These are phyloP conservation scores for Ciconia boyciana DNA, from an alignment of 2,113 vertebrate genomes.

Conservation along the genomic window DNA sequence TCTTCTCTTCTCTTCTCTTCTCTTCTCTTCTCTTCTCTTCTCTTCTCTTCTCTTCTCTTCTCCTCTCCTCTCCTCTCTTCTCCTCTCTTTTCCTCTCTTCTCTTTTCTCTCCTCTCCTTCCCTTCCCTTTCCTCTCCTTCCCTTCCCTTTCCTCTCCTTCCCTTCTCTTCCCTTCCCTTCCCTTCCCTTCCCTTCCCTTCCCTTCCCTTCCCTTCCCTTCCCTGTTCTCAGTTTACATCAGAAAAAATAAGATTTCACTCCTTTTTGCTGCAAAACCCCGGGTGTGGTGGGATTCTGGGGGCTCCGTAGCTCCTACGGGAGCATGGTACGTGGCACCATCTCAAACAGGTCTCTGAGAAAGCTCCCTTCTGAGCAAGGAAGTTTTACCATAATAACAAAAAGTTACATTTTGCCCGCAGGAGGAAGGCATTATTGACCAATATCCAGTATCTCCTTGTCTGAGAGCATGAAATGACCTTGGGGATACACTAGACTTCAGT, in stretches of 20 bases:
- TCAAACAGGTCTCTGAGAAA: not conserved
- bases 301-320: not conserved
- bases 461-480: not conserved
- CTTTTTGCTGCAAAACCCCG: not conserved
- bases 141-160: too few relatives aligned
- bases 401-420: not conserved
- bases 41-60: too few relatives aligned
- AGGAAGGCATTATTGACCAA: not conserved
- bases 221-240: not conserved
- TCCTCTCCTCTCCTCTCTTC: not conserved
- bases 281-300: not conserved
- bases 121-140: too few relatives aligned
- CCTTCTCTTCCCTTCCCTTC: fast-evolving
- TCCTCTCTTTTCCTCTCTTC: too few relatives aligned
- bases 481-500: not conserved
- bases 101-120: too few relatives aligned
- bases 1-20: too few relatives aligned
- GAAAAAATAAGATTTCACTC: not conserved
- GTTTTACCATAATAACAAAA: not conserved
- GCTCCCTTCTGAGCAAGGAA: not conserved
- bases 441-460: not conserved
- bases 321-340: not conserved
- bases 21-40: too few relatives aligned
- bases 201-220: too few relatives aligned
- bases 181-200: too few relatives aligned